A percentile compares a stretch with the other conserved stretches of the same genome.
Evolutionary conservation across 2,888 invertebrate genomes (phyloP).

Genomic region (Timandra comae): DNA sequence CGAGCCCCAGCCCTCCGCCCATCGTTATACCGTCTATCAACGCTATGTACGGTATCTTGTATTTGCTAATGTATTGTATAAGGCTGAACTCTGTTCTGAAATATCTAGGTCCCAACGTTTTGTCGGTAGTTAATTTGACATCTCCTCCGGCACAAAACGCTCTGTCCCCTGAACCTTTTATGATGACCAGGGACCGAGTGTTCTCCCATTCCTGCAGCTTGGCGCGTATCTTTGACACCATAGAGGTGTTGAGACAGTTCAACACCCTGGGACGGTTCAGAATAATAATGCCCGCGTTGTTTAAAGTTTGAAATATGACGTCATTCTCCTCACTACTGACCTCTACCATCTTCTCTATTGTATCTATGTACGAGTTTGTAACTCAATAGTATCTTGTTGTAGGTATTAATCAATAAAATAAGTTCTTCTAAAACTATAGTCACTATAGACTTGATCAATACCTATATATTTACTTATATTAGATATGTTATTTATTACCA

Average conservation of each 20-base stretch:
- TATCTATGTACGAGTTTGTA: too few species aligned
- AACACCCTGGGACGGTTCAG: constrained; percentile 86
- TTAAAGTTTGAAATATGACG: constrained; percentile 66
- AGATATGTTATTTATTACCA: too few species aligned
- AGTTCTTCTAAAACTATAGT: too few species aligned
- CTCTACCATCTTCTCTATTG: too few species aligned
- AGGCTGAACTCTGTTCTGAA: constrained; percentile 91
- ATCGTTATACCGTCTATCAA: constrained; percentile 97
- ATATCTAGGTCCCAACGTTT: constrained; percentile 81
- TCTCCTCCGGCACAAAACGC: constrained; percentile 99
- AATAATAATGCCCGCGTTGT: constrained; percentile 80
- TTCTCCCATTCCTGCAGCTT: constrained; percentile 87
- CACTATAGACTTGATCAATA: too few species aligned
- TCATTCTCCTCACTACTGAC: constrained; percentile 25
- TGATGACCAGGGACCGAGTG: constrained; percentile 80
- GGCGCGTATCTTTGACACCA: constrained; percentile 85
- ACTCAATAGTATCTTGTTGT: too few species aligned
- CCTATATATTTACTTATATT: too few species aligned
- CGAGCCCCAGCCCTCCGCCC: constrained; percentile 98
- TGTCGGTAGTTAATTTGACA: constrained; percentile 86
- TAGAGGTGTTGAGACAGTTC: constrained; percentile 85
- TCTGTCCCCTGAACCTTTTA: constrained; percentile 91
- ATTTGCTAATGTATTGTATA: constrained; percentile 91
- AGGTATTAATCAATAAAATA: too few species aligned
- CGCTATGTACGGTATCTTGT: constrained; percentile 93